Evolutionary conservation across 2,113 vertebrate species (phyloP), one percentile per base, ranked within the genome.

Genomic region (Fukomys damarensis): DNA sequence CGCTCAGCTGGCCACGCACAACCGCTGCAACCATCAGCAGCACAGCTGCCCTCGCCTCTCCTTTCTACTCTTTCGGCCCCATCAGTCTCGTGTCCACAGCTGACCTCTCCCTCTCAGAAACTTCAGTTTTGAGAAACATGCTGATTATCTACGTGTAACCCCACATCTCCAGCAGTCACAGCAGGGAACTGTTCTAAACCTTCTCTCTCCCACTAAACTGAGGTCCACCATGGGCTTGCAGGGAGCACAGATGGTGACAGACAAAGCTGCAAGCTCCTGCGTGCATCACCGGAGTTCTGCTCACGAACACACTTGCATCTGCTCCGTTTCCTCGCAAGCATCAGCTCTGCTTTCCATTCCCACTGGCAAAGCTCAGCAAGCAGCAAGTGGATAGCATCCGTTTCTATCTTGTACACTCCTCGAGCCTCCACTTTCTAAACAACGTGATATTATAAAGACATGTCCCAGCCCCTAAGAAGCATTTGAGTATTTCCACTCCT

Each of bases 341-440:
- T 32, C 86, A 91, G 95, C 91, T 94, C 92, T 65, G 17, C 82
- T 96, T 77, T 95, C 68, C 59, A 59, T 32, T 89, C 94, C 84
- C 91, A 92, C 83, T 74, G 65, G 92, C 93, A 93, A 85, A 77
- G 76, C 82, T 74, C 94, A 95, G 95, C 96, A 97, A 86, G 96
- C 94, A 91, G 58, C 81, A 52, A 97, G 70, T 89, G 76, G 91
- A 26, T 94, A 89, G 90, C 79, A 81, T 96, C 91, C 26, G 93
- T 97, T 96, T 96, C 66, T 96, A 97, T 95, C 92, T 90, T 92
- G 70, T 87, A 95, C 72, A 92, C 65, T 89, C 86, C 93, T 95
- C 49, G 58, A 95, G 56, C 88, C 89, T 96, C 95, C 85, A 95
- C 96, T 97, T 98, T 93, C 96, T 86, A 88, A 96, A 83, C 86